Base-by-base conservation (phyloP, 1,140 invertebrate species). In the Colletes latitarsis region DNA sequence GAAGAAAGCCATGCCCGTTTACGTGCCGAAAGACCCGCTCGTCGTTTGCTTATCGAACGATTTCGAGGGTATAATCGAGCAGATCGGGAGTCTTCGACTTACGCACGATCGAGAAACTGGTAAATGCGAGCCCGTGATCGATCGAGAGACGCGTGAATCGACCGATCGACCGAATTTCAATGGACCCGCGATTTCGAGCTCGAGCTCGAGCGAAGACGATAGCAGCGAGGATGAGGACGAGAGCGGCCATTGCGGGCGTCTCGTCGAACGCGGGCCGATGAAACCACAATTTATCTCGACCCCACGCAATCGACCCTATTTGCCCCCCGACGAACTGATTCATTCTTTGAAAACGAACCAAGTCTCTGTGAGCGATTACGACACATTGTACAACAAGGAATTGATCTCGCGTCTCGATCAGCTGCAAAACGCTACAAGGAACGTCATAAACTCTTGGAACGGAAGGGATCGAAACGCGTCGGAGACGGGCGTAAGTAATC, bases 321-420 rank as follows among this genome's bases (percentile, higher is more conserved):
- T 15, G 3, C 15, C 10, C 5, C 57, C 1, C 0, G 0, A 12
- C 17, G 19, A 30, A 2, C 57, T 21, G 5, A 0, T 5, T 1
- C 46, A 10, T 2, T 1, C 15, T 12, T 3, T 8, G 5, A 6
- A 71, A 19, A 14, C n/a, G 6, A 76, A 70, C 1, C 60, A 70
- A 1, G 39, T 10, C 5, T 67, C 55, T 0, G 30, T 62, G 0
- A 10, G 57, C 12, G 85, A 89, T 17, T 88, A 86, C 53, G 90
- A 90, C 4, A 89, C 3, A 2, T 30, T 30, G 30, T 88, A 82
- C 66, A 82, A 85, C 10, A 78, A 89, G 52, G 87, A 84, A 57
- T 64, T 91, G 39, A 86, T 89, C 55, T 69, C 85, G 4, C 89
- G 85, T 43, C 70, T 91, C 6, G 87, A 91, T n/a, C 69, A 81